Evolutionary conservation across 30 jellyfish, hydroid and myxozoan species (phyloP).

Genomic region (Turritopsis dohrnii): DNA sequence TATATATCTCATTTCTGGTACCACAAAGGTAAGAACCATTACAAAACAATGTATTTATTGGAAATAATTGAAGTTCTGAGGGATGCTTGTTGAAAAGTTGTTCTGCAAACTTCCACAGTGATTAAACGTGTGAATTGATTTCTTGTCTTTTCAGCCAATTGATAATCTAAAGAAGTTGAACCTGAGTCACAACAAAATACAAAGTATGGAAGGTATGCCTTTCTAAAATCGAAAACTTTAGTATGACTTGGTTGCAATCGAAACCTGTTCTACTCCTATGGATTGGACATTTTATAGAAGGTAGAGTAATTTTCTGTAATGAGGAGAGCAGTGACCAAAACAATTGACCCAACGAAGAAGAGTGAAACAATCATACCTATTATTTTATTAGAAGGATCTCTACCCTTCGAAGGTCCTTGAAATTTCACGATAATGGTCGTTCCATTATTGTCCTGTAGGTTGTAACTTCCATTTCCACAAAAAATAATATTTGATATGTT

Average conservation of each 20-base stretch:
- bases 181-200: conserved; percentile 68
- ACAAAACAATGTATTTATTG: not conserved
- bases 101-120: not conserved
- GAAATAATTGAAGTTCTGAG: not conserved
- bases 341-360: too few species aligned
- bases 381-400: too few species aligned
- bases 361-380: too few species aligned
- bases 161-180: conserved; percentile 42
- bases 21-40: conserved; percentile 54
- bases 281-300: not conserved
- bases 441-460: too few species aligned
- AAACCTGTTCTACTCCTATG: not conserved
- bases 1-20: conserved; percentile 70
- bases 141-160: conserved; percentile 45
- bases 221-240: too few species aligned
- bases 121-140: too few species aligned
- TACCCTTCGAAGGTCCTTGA: too few species aligned
- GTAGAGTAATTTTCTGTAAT: not conserved
- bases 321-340: too few species aligned
- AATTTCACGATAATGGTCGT: too few species aligned
- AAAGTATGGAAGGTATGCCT: conserved; percentile 66
- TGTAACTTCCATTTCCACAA: too few species aligned
- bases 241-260: not conserved
- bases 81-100: not conserved
- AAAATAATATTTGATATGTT: too few species aligned